These are phyloP conservation scores for Cyclophora albipunctata DNA, from an alignment of 2,888 invertebrate genomes.

Conservation along the genomic window DNA sequence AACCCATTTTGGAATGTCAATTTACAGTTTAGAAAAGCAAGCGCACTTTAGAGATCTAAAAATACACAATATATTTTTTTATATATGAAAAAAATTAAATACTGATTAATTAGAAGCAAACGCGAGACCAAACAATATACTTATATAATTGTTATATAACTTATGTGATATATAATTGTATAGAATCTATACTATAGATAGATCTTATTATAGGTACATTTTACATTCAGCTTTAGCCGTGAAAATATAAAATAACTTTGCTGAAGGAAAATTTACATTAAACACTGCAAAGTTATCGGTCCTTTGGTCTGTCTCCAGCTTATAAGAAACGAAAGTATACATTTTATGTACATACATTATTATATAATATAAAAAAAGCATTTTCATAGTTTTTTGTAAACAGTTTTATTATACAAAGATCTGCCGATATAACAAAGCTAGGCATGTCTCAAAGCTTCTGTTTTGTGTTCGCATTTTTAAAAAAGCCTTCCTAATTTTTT, in stretches of 20 bases:
- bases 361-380: conserved; percentile 1
- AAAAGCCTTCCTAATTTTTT: conserved; percentile 46
- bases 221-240: conserved; percentile 57
- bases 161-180: conserved; percentile 24
- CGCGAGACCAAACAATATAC: conserved; percentile 28
- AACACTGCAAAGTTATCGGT: conserved; percentile 63
- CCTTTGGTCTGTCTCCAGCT: conserved; percentile 83
- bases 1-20: conserved; percentile 63
- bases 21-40: conserved; percentile 61
- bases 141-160: conserved; percentile 22
- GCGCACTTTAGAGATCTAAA: conserved; percentile 56
- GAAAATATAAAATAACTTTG: conserved; percentile 52
- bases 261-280: conserved; percentile 51
- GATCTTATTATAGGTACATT: conserved; percentile 5
- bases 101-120: conserved; percentile 24
- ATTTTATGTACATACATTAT: conserved; percentile 16
- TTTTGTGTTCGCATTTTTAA: conserved; percentile 51
- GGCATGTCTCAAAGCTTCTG: conserved; percentile 44
- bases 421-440: conserved; percentile 61
- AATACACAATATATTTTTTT: conserved; percentile 10
- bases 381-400: conserved; percentile 33
- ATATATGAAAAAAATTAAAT: conserved; percentile 11
- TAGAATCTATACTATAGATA: not conserved
- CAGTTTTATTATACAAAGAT: conserved; percentile 68
- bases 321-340: conserved; percentile 50